A percentile compares a stretch with the other conserved stretches of the same genome.
phyloP scores from a whole-genome alignment of 2,888 invertebrate genomes.

The Drosophila fungiperda region DNA sequence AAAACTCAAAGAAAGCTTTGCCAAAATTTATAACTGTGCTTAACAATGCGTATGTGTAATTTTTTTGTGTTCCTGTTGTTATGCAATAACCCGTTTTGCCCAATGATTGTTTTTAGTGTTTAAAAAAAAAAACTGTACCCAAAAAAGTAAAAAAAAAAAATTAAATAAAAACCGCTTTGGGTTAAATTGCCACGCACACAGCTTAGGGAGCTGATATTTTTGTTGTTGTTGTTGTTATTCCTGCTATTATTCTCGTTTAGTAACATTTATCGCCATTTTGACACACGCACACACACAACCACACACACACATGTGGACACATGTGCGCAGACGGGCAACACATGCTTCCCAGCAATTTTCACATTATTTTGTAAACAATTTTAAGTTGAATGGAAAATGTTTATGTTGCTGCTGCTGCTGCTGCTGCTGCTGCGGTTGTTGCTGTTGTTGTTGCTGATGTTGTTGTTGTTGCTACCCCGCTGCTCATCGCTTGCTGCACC shows the following conservation, averaged over 20 bases:
- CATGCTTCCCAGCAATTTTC: slow-evolving; percentile 78
- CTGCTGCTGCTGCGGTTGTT: slow-evolving; percentile 1
- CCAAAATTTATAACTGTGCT: slow-evolving; percentile 15
- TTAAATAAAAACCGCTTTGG: slow-evolving; percentile 22
- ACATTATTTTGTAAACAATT: slow-evolving; percentile 81
- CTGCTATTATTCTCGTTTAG: slow-evolving; percentile 69
- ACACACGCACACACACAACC: slow-evolving; percentile 51
- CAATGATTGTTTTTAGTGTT: slow-evolving; percentile 62
- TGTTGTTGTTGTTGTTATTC: slow-evolving; percentile 38
- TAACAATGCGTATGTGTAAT: slow-evolving; percentile 65
- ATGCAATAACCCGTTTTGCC: slow-evolving; percentile 38
- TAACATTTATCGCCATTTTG: slow-evolving; percentile 79
- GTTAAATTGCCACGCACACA: slow-evolving; percentile 52
- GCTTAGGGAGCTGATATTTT: slow-evolving; percentile 37
- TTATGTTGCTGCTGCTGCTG: slow-evolving; percentile 60
- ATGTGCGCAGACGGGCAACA: slow-evolving; percentile 57
- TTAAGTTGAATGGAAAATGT: slow-evolving; percentile 80
- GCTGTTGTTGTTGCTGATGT: slow-evolving; percentile 9
- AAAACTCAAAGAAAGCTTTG: slow-evolving; percentile 5
- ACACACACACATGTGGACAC: slow-evolving; percentile 11
- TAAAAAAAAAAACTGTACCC: slow-evolving; percentile 47
- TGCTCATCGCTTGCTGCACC: slow-evolving; percentile 73
- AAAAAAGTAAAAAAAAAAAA: background rate
- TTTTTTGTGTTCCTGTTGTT: slow-evolving; percentile 19
- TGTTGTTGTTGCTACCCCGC: slow-evolving; percentile 15